phyloP scores from a whole-genome alignment of 2,797 vertebrate species.

The Ficedula albicollis region DNA sequence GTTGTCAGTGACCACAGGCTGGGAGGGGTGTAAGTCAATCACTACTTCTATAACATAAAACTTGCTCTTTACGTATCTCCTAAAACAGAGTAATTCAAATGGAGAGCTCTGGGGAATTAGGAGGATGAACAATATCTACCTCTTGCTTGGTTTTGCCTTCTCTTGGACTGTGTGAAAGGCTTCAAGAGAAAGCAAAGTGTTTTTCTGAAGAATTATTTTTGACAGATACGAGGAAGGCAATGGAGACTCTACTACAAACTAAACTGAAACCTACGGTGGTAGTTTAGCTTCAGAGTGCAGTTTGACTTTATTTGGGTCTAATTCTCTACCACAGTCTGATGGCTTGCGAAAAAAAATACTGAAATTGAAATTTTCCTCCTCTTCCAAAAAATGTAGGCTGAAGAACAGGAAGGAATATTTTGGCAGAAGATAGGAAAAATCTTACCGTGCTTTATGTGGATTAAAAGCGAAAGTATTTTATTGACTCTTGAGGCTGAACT shows the following conservation, averaged over 20 bases:
- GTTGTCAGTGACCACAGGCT: conserved; percentile 73
- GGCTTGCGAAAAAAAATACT: not conserved
- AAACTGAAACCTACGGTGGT: not conserved
- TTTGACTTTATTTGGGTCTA: not conserved
- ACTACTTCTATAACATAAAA: conserved; percentile 41
- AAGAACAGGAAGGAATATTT: not conserved
- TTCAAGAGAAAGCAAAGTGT: not conserved
- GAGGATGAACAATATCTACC: conserved; percentile 46
- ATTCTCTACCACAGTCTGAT: not conserved
- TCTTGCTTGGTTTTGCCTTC: conserved; percentile 28
- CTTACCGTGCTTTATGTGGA: not conserved
- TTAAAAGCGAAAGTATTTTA: not conserved
- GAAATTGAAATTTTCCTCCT: not conserved
- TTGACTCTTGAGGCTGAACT: not conserved
- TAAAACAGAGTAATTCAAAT: not conserved
- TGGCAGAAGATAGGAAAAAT: not conserved
- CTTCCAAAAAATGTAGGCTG: not conserved
- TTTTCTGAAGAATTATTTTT: conserved; percentile 27
- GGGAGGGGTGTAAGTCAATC: not conserved
- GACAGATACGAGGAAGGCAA: not conserved
- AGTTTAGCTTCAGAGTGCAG: not conserved
- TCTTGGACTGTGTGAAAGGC: conserved; percentile 8
- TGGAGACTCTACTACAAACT: not conserved
- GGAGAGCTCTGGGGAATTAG: conserved; percentile 2
- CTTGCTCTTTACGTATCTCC: not conserved